A percentile compares a stretch with the other conserved stretches of the same genome.
phyloP scores from a whole-genome alignment of 2,888 invertebrate genomes.

The Chymomyza amoena region DNA sequence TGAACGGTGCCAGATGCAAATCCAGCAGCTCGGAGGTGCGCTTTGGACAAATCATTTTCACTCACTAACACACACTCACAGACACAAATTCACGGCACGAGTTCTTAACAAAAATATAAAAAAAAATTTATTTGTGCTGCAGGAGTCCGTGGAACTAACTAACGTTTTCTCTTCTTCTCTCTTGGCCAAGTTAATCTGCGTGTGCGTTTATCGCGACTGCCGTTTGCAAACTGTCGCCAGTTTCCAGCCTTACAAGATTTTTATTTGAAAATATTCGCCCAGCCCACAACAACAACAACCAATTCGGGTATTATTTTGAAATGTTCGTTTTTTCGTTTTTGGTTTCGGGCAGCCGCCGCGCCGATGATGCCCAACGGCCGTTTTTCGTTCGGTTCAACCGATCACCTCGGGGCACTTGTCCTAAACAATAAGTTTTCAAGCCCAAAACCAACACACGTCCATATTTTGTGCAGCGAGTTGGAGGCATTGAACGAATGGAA shows the following conservation, averaged over 20 bases:
- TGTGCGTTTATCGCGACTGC: constrained; percentile 63
- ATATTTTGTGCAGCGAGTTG: background rate
- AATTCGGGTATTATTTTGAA: constrained; percentile 35
- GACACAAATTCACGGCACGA: background rate
- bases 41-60: constrained; percentile 74
- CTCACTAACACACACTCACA: constrained; percentile 4
- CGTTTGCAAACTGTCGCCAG: constrained; percentile 76
- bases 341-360: constrained; percentile 35
- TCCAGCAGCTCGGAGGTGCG: constrained; percentile 75
- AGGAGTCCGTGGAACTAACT: too few relatives aligned
- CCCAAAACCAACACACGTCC: constrained; percentile 4
- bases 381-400: constrained; percentile 15
- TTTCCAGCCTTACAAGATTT: constrained; percentile 76
- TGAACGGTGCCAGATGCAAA: constrained; percentile 73
- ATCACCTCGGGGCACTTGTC: background rate
- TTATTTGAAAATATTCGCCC: constrained; percentile 70
- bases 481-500: background rate
- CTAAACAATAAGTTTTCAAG: background rate
- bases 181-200: constrained; percentile 12
- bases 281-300: constrained; percentile 10
- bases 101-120: constrained; percentile 7
- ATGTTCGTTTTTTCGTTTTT: constrained; percentile 27
- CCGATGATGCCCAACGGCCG: constrained; percentile 11
- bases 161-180: background rate
- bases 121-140: too few relatives aligned